These are phyloP conservation scores for Butorides virescens DNA, from an alignment of 2,113 vertebrate genomes.

Conservation along the genomic window DNA sequence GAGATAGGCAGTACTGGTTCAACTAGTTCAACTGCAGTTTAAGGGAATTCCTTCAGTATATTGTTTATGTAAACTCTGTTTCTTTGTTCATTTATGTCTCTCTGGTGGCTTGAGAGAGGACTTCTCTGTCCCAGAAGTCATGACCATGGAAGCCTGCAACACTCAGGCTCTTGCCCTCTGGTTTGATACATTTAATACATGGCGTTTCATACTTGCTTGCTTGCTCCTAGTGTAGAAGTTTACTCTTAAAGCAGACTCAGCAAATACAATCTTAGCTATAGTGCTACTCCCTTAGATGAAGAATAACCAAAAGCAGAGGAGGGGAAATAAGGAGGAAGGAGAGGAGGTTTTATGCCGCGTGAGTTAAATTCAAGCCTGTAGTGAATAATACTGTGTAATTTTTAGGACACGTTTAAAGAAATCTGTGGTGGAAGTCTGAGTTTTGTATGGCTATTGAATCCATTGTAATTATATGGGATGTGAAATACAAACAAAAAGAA, in stretches of 20 bases:
- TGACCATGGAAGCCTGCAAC: background rate
- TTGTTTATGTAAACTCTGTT: background rate
- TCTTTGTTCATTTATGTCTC: background rate
- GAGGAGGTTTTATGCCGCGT: background rate
- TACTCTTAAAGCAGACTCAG: background rate
- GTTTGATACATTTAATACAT: background rate
- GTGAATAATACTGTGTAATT: background rate
- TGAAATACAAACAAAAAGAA: slow-evolving; percentile 31
- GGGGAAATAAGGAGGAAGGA: background rate
- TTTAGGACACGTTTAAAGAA: background rate
- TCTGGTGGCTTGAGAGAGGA: background rate
- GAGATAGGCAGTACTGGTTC: background rate
- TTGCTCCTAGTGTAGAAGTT: background rate
- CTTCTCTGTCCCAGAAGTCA: background rate
- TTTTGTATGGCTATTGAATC: slow-evolving; percentile 13
- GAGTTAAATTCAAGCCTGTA: background rate
- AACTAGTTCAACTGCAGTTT: background rate
- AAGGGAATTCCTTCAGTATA: background rate
- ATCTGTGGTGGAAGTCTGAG: slow-evolving; percentile 10
- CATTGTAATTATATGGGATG: slow-evolving; percentile 29
- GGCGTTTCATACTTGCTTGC: background rate
- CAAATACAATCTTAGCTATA: background rate
- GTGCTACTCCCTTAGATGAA: background rate
- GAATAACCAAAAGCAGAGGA: background rate
- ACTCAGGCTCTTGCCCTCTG: background rate